Evolutionary conservation across 92 coral and sea anemone species (phyloP).

Genomic region (Isaurus tuberculatus): DNA sequence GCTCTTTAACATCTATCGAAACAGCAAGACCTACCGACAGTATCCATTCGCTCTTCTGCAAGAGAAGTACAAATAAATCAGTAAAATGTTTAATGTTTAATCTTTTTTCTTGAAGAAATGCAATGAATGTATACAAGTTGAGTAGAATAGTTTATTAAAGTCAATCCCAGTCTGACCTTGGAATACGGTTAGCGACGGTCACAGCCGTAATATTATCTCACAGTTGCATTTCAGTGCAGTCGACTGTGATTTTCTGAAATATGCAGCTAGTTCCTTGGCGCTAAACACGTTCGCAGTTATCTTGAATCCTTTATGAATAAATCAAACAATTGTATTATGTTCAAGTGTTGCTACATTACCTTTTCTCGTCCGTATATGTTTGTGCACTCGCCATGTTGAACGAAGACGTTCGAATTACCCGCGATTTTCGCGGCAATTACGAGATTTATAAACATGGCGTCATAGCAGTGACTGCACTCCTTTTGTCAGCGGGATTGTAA

Average conservation of each 20-base stretch:
- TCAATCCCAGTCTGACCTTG: neutral
- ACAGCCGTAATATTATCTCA: neutral
- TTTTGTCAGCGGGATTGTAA: slow-evolving; percentile 37
- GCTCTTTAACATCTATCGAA: no score
- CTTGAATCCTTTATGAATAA: no score
- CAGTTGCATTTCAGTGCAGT: neutral
- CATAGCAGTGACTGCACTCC: slow-evolving; percentile 37
- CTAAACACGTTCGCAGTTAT: no score
- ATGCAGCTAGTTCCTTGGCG: neutral
- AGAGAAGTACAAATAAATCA: slow-evolving; percentile 4
- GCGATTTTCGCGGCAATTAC: slow-evolving; percentile 33
- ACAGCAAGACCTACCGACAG: slow-evolving; percentile 60
- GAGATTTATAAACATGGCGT: neutral
- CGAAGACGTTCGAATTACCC: slow-evolving; percentile 10
- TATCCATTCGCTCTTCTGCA: slow-evolving; percentile 78
- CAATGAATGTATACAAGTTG: neutral
- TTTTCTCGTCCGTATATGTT: slow-evolving; percentile 20
- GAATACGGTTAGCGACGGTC: neutral
- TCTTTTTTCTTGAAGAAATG: neutral
- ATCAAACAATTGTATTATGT: neutral
- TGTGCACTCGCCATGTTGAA: slow-evolving; percentile 24
- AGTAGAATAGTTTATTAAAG: neutral
- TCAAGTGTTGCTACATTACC: neutral
- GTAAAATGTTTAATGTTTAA: neutral
- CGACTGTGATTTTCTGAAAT: neutral